A percentile compares a stretch with the other conserved stretches of the same genome.
Conservation (phyloP, 2,113 vertebrate species). For the Muscicapa adusta region DNA sequence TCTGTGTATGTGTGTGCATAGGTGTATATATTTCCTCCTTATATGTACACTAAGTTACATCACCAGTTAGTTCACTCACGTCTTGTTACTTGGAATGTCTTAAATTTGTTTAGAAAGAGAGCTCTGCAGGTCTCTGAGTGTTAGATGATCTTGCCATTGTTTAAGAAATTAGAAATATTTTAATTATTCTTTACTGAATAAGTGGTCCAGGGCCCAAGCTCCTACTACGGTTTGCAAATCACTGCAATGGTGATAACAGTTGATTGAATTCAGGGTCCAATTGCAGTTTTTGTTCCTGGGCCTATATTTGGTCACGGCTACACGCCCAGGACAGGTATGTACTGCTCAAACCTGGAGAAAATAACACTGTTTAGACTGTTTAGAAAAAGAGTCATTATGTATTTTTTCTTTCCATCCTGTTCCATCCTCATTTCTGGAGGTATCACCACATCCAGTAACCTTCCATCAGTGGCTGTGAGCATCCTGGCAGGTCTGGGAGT, state of each 20-base stretch:
- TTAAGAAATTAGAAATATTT: neutral
- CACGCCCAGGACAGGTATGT: neutral
- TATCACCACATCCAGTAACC: accelerated
- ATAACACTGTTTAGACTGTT: neutral
- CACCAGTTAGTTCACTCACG: neutral
- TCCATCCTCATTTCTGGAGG: neutral
- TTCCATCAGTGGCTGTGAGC: neutral
- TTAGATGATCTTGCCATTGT: neutral
- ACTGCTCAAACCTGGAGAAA: neutral
- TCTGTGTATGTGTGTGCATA: neutral
- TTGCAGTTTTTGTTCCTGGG: neutral
- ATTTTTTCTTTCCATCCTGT: neutral
- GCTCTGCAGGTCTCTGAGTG: neutral
- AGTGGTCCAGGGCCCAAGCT: neutral
- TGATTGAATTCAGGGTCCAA: neutral
- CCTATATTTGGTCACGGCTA: neutral
- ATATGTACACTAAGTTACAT: neutral
- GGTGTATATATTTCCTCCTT: neutral
- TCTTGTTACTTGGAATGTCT: neutral
- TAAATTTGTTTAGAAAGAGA: neutral
- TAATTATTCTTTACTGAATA: neutral
- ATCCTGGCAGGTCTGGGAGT: neutral
- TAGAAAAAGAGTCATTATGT: neutral
- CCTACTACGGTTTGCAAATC: neutral
- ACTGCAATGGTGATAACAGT: neutral